Conservation (phyloP, 2,113 vertebrate species). For the Oncorhynchus gorbuscha region DNA sequence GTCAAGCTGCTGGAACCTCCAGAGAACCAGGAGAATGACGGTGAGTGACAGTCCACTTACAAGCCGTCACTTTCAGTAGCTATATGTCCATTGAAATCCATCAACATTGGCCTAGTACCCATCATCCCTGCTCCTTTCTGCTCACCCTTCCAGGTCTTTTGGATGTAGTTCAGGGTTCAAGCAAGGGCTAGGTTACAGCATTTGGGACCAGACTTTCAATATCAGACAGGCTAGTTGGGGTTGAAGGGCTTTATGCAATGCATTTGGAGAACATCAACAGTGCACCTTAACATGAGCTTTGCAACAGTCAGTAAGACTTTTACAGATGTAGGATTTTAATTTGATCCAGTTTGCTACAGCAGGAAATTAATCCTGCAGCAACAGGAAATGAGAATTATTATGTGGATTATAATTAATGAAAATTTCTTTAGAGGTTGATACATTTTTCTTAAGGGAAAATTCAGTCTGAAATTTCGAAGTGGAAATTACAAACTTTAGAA, state of each 20-base stretch:
- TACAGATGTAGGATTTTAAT: no score
- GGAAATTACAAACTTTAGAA: no score
- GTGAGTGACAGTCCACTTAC: constrained; percentile 57
- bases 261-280: not conserved
- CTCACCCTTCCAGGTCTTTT: not conserved
- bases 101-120: not conserved
- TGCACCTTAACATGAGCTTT: not conserved
- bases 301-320: not conserved
- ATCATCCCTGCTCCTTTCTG: not conserved
- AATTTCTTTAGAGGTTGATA: no score
- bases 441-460: no score
- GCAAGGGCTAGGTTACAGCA: not conserved
- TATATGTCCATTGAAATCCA: not conserved
- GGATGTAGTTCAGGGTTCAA: not conserved
- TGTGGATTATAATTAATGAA: no score
- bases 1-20: constrained; percentile 89
- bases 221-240: not conserved
- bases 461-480: no score
- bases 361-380: no score
- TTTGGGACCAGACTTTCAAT: not conserved
- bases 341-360: no score
- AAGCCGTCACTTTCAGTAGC: not conserved
- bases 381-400: no score
- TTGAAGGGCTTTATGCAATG: not conserved
- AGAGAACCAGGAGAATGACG: constrained; percentile 92